Conservation (phyloP, 2,888 invertebrate genomes). For the Drosophila cognata region DNA sequence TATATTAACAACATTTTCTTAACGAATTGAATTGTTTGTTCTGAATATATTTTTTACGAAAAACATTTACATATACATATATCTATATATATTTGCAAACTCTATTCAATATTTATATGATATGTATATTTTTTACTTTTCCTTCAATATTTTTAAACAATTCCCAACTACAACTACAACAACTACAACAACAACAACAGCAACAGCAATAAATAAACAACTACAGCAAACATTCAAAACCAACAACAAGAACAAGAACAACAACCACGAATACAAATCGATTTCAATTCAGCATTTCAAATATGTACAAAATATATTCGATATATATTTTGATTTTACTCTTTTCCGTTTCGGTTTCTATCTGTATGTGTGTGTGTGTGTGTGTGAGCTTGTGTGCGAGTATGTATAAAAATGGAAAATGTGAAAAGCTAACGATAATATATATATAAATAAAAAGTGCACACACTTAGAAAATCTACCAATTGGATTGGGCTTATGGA, state of each 20-base stretch:
- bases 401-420: constrained; percentile 31
- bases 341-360: constrained; percentile 39
- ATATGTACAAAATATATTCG: constrained; percentile 39
- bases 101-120: constrained; percentile 78
- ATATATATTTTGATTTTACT: constrained; percentile 23
- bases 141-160: constrained; percentile 65
- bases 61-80: constrained; percentile 71
- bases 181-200: constrained; percentile 48
- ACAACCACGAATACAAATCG: constrained; percentile 46
- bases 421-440: constrained; percentile 33
- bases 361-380: constrained; percentile 22
- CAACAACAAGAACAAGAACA: constrained; percentile 35
- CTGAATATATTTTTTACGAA: constrained; percentile 70
- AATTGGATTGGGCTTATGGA: constrained; percentile 61
- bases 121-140: constrained; percentile 72
- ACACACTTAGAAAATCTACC: constrained; percentile 31
- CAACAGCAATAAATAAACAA: constrained; percentile 38
- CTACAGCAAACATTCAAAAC: constrained; percentile 34
- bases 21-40: constrained; percentile 73
- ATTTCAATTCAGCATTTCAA: constrained; percentile 52
- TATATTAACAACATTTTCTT: constrained; percentile 71
- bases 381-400: constrained; percentile 20
- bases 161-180: constrained; percentile 58
- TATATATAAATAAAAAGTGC: constrained; percentile 7
- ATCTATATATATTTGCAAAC: constrained; percentile 77